These are phyloP conservation scores for Parochlus steinenii DNA, from an alignment of 2,888 invertebrate genomes.

Conservation along the genomic window DNA sequence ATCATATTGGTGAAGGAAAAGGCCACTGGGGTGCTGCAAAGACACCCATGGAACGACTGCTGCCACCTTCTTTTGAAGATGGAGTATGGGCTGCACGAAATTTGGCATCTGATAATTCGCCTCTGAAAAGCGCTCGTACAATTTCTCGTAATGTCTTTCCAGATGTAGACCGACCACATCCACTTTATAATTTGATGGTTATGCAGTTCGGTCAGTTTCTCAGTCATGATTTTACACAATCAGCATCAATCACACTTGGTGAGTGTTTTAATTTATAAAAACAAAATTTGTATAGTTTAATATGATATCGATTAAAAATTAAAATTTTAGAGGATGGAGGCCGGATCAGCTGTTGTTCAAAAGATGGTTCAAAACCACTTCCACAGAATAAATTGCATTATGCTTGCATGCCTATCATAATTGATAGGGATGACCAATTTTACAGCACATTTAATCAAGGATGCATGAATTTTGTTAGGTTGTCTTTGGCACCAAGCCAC, in stretches of 20 bases:
- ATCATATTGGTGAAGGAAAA: conserved; percentile 39
- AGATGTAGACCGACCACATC: conserved; percentile 41
- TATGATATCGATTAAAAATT: conserved; percentile 4
- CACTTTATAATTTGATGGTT: conserved; percentile 44
- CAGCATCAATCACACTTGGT: conserved; percentile 52
- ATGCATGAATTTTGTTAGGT: conserved; percentile 58
- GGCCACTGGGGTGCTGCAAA: conserved; percentile 49
- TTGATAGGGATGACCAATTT: conserved; percentile 43
- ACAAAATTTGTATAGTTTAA: no score
- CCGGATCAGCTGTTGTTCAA: conserved; percentile 54
- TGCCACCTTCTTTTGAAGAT: conserved; percentile 50
- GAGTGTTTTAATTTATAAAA: conserved; percentile 24
- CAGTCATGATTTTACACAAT: conserved; percentile 56
- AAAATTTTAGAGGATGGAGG: conserved; percentile 38
- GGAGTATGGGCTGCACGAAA: conserved; percentile 33
- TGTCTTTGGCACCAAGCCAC: conserved; percentile 44
- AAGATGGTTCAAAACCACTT: conserved; percentile 37
- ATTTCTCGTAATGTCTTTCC: conserved; percentile 46
- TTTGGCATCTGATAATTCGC: conserved; percentile 32
- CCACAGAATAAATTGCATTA: conserved; percentile 39
- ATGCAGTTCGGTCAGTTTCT: conserved; percentile 72
- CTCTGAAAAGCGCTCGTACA: conserved; percentile 45
- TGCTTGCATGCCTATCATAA: conserved; percentile 49
- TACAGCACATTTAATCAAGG: conserved; percentile 37
- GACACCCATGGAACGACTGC: conserved; percentile 44